Base-by-base conservation (phyloP, 2,888 invertebrate species). In the Fragum fragum region DNA sequence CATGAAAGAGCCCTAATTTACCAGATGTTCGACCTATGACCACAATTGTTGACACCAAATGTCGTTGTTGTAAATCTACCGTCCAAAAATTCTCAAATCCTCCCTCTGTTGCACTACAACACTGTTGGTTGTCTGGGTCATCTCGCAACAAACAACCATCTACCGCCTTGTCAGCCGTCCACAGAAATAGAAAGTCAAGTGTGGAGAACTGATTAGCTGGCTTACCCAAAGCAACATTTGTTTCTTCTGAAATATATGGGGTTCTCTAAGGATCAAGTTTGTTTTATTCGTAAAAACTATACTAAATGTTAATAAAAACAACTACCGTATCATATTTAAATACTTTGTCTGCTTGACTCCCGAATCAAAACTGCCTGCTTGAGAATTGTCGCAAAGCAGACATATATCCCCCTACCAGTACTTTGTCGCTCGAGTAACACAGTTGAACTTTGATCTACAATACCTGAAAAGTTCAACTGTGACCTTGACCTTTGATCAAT, bases 141-240 rank as follows among this genome's bases (percentile, higher is more conserved):
- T 61, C 63, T 52, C 71, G 28, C 9, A 53, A 7, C 47, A 23
- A 23, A 61, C 76, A 76, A n/a, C 63, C 72, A 18, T 76, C 76
- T 0, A 76, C 76, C 7, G 76, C 76, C 16, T 66, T 61, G 66
- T 72, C 72, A 0, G 76, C 76, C n/a, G 76, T 76, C 76, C 76
- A 76, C 18, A 42, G 11, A 21, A 71, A 76, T 14, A 69, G 39
- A n/a, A 53, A 71, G 18, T 63, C 26, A 3, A 76, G 36, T 36
- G 28, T 47, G n/a, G 18, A 16, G 21, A 53, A 47, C 36, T 76
- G 76, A 21, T 9, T 36, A 1, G 76, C 63, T 29, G 71, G 29
- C 39, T 71, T 72, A 9, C 53, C 53, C 11, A 61, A 3, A 16
- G 76, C 76, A 14, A 76, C 63, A 47, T 76, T 76, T 0, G 11